These are phyloP conservation scores for Trisateles emortualis DNA, from an alignment of 2,888 invertebrate species.

Conservation along the genomic window DNA sequence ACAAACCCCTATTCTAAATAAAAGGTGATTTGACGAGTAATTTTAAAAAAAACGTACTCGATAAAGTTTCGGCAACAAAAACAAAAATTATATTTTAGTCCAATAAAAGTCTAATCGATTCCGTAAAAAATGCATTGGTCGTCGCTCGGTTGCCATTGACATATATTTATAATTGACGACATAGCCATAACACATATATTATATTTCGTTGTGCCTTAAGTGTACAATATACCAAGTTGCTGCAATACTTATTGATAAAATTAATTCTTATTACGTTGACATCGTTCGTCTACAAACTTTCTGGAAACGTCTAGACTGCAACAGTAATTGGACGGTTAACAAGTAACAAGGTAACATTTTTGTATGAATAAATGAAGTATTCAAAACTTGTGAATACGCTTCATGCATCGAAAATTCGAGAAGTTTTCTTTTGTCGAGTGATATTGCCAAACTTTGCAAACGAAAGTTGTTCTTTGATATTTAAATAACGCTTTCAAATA, in stretches of 20 bases:
- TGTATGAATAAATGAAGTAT: constrained; percentile 20
- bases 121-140: constrained; percentile 4
- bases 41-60: no score
- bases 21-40: no score
- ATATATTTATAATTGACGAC: constrained; percentile 16
- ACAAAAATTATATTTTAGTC: no score
- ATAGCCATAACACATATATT: constrained; percentile 1
- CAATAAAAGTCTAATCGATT: no score
- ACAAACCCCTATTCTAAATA: no score
- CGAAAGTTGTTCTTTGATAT: not conserved
- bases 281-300: constrained; percentile 32
- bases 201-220: constrained; percentile 12
- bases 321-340: constrained; percentile 26
- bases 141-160: not conserved
- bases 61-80: no score
- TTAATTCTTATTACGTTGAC: constrained; percentile 20
- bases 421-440: constrained; percentile 15
- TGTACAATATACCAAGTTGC: constrained; percentile 11
- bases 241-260: constrained; percentile 25
- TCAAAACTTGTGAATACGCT: constrained; percentile 18
- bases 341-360: constrained; percentile 14
- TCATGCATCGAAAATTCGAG: constrained; percentile 21
- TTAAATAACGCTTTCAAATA: not conserved
- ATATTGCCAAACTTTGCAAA: constrained; percentile 8
- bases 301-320: constrained; percentile 37